These are phyloP conservation scores for Pinctada fucata DNA, from an alignment of 2,888 invertebrate species.

Conservation along the genomic window DNA sequence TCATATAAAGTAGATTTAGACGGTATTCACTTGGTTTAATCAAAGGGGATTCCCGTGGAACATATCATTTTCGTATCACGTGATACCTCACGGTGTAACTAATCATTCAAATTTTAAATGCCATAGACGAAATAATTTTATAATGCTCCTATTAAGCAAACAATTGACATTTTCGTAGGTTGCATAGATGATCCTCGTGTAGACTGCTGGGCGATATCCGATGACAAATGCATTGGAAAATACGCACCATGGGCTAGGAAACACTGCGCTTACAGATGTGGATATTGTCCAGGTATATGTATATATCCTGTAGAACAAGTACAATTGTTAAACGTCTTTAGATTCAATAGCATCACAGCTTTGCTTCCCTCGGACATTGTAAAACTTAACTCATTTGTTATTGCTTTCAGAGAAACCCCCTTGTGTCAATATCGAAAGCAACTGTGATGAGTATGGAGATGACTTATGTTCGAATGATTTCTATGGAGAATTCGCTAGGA, in stretches of 20 bases:
- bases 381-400: neutral
- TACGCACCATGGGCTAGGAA: constrained; percentile 7
- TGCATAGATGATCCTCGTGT: neutral
- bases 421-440: neutral
- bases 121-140: no score
- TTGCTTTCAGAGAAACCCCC: neutral
- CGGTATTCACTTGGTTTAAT: no score
- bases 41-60: no score
- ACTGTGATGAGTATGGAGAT: neutral
- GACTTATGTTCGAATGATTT: neutral
- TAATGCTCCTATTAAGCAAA: no score
- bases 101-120: no score
- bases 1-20: no score
- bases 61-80: no score
- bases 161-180: neutral
- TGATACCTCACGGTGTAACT: no score
- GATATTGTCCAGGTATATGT: constrained; percentile 7
- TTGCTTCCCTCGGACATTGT: no score
- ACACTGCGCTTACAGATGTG: constrained; percentile 14
- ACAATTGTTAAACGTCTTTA: no score
- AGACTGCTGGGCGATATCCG: neutral
- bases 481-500: neutral
- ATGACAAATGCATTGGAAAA: neutral
- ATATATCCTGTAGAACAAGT: no score
- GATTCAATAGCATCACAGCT: no score